A percentile compares a stretch with the other conserved stretches of the same genome.
Evolutionary conservation across 2,888 invertebrate genomes (phyloP).

Genomic region (Scaptomyza polygonia): DNA sequence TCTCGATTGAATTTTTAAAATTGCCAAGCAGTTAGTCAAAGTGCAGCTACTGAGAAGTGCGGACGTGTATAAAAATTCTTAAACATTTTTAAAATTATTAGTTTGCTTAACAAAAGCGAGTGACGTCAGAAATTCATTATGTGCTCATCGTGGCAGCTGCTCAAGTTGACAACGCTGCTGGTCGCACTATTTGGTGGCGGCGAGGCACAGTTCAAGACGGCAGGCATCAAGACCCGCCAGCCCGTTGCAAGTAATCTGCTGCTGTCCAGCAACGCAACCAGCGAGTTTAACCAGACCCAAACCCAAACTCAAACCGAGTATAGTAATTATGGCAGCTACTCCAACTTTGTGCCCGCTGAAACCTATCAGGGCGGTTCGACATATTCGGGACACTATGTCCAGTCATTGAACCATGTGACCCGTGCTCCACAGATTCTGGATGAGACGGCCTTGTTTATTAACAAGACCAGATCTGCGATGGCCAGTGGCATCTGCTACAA

Average conservation of each 20-base stretch:
- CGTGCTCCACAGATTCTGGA: conserved; percentile 70
- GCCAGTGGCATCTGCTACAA: conserved; percentile 82
- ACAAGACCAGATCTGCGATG: conserved; percentile 82
- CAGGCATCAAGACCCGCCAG: conserved; percentile 81
- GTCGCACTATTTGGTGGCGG: conserved; percentile 21
- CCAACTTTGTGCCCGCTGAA: conserved; percentile 64
- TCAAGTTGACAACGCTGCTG: conserved; percentile 39
- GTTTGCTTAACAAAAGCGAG: not conserved
- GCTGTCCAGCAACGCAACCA: conserved; percentile 50
- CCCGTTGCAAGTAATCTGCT: conserved; percentile 58
- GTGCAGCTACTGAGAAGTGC: conserved; percentile 58
- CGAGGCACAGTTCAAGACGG: conserved; percentile 74
- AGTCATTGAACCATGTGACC: conserved; percentile 81
- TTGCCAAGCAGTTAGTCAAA: conserved; percentile 55
- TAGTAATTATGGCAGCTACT: conserved; percentile 18
- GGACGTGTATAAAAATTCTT: conserved; percentile 55
- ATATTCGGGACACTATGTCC: conserved; percentile 55
- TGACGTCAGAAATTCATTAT: conserved; percentile 30
- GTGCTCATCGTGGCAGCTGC: conserved; percentile 60
- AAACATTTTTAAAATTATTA: not conserved
- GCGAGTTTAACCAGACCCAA: conserved; percentile 23
- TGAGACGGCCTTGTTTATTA: conserved; percentile 82
- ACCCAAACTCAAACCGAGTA: conserved; percentile 22
- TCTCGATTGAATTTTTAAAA: conserved; percentile 24
- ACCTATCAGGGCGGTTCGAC: conserved; percentile 64